Percentiles rank a stretch among this genome's conserved stretches.
phyloP scores from a whole-genome alignment of 2,888 invertebrate species.

The Caenorhabditis virilis region DNA sequence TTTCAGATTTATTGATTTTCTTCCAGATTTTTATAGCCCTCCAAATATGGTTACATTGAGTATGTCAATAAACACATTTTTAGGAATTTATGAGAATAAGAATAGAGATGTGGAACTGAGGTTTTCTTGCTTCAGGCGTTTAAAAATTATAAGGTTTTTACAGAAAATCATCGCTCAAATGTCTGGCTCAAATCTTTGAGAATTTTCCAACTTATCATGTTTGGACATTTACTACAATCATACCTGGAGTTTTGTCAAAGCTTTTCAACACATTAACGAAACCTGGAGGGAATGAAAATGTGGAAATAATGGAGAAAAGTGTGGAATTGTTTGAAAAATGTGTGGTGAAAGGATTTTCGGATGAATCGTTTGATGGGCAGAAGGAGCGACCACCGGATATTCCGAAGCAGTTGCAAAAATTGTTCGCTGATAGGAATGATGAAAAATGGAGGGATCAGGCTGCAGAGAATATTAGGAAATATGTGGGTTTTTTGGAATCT shows the following conservation, averaged over 20 bases:
- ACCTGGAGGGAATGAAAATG: not conserved
- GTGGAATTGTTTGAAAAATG: conserved; percentile 2
- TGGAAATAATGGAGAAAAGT: not conserved
- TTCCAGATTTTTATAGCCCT: conserved; percentile 1
- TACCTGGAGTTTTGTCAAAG: conserved; percentile 8
- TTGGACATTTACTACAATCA: not conserved
- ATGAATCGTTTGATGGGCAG: not conserved
- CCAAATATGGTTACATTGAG: not conserved
- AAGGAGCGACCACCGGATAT: no score
- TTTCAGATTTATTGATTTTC: not conserved
- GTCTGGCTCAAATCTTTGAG: no score
- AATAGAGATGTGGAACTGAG: not conserved
- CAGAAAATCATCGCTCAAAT: conserved; percentile 1
- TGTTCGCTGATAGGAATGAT: conserved; percentile 2
- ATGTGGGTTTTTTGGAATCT: not conserved
- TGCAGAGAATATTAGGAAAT: conserved; percentile 3
- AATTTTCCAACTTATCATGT: not conserved
- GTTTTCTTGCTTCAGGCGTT: not conserved
- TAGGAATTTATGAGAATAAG: not conserved
- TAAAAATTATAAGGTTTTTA: no score
- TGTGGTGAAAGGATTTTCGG: not conserved
- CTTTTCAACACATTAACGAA: not conserved
- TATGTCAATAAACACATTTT: not conserved
- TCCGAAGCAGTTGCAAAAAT: not conserved
- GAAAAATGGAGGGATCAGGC: conserved; percentile 8